Evolutionary conservation across 37 sponge, comb jelly and placozoan species (phyloP).

Genomic region (Aphrocallistes beatrix): DNA sequence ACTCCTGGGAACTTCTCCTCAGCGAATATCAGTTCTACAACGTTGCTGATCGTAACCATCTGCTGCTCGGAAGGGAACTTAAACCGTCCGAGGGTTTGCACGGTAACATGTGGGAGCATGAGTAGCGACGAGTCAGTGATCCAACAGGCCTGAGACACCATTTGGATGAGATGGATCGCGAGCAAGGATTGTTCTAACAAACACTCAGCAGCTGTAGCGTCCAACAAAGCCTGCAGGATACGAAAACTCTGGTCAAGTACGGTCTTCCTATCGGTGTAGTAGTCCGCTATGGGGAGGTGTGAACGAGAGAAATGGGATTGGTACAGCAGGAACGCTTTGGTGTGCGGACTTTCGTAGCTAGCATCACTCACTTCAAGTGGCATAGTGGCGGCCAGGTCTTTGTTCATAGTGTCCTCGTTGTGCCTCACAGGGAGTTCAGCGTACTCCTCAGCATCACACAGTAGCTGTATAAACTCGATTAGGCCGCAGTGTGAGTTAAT

Average conservation of each 20-base stretch:
- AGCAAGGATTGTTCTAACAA: slow-evolving; percentile 69
- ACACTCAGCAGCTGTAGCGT: slow-evolving; percentile 75
- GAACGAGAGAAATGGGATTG: slow-evolving; percentile 82
- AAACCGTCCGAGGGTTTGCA: slow-evolving; percentile 24
- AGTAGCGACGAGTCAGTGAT: slow-evolving; percentile 50
- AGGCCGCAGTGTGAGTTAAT: slow-evolving; percentile 38
- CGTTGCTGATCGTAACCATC: background rate
- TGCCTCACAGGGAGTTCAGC: slow-evolving; percentile 90
- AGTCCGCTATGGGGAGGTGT: slow-evolving; percentile 80
- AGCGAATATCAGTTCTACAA: background rate
- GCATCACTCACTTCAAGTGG: slow-evolving; percentile 49
- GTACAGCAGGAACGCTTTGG: slow-evolving; percentile 77
- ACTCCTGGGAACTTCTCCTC: background rate
- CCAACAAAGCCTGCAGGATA: slow-evolving; percentile 87
- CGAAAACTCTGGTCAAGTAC: slow-evolving; percentile 90
- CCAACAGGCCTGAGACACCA: slow-evolving; percentile 91
- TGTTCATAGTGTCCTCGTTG: slow-evolving; percentile 89
- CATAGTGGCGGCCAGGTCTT: slow-evolving; percentile 42
- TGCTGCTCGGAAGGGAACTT: background rate
- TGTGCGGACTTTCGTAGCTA: slow-evolving; percentile 82
- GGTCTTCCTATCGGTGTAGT: slow-evolving; percentile 90
- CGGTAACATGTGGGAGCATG: slow-evolving; percentile 62
- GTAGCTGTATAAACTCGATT: slow-evolving; percentile 58
- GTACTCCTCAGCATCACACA: slow-evolving; percentile 85
- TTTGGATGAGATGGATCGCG: slow-evolving; percentile 65